phyloP scores from a whole-genome alignment of 2,113 vertebrate species.

The Corythornis vintsioides region DNA sequence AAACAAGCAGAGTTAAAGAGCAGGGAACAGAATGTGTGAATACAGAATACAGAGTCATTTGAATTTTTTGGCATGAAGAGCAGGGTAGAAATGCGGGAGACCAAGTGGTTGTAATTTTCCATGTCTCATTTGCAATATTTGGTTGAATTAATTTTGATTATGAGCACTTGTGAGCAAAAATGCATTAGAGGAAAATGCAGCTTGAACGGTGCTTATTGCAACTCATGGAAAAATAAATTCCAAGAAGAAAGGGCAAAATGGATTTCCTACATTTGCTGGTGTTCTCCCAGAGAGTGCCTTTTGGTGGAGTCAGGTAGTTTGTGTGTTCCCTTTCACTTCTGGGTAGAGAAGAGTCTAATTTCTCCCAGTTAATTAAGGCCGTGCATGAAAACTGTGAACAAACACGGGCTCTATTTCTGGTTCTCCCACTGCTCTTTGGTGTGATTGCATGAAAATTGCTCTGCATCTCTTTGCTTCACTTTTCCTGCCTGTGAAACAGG shows the following conservation, averaged over 20 bases:
- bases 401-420: not conserved
- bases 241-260: not conserved
- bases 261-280: not conserved
- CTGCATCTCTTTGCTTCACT: not conserved
- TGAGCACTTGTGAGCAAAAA: not conserved
- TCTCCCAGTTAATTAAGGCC: not conserved
- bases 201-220: not conserved
- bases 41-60: conserved; percentile 9
- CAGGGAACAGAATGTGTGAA: conserved; percentile 50
- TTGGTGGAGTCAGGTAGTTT: not conserved
- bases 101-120: conserved; percentile 18
- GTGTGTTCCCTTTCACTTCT: not conserved
- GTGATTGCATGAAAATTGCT: not conserved
- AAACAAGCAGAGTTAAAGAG: conserved; percentile 50
- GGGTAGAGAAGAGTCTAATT: not conserved
- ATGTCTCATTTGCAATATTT: conserved; percentile 8
- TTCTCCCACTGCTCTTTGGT: not conserved
- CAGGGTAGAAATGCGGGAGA: conserved; percentile 27
- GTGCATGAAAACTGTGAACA: not conserved
- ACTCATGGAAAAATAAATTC: not conserved
- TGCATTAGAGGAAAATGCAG: not conserved
- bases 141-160: conserved; percentile 13
- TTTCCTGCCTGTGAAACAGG: conserved; percentile 1
- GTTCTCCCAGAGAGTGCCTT: not conserved
- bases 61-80: conserved; percentile 40